Evolutionary conservation across 2,113 vertebrate genomes (phyloP).

Genomic region (Perca schrenkii): DNA sequence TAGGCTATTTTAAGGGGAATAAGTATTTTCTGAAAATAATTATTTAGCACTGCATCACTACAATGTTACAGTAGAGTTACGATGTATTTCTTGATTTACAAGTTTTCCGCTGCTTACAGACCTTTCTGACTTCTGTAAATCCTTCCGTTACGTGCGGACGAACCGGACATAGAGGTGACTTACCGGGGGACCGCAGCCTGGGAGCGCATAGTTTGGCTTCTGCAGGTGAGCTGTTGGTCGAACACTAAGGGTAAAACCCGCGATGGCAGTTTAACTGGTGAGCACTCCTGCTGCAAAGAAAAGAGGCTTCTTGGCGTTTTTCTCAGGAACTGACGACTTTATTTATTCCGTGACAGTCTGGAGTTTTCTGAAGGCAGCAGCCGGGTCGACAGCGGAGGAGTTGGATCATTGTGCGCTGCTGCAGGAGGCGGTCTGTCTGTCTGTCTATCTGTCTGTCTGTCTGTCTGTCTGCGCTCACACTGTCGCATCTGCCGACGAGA

Average conservation of each 20-base stretch:
- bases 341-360: constrained; percentile 23
- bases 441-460: neutral
- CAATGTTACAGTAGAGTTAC: neutral
- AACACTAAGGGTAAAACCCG: constrained; percentile 15
- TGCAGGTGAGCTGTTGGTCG: constrained; percentile 64
- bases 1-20: neutral
- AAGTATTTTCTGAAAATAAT: neutral
- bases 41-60: neutral
- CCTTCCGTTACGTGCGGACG: neutral
- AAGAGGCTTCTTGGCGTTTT: neutral
- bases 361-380: constrained; percentile 28
- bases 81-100: neutral
- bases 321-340: constrained; percentile 37
- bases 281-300: neutral
- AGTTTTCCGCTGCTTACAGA: neutral
- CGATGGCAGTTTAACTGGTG: neutral
- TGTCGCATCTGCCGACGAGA: constrained; percentile 43
- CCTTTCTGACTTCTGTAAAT: neutral
- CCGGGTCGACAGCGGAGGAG: constrained; percentile 20
- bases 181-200: constrained; percentile 63
- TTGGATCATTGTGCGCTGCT: constrained; percentile 61
- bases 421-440: constrained; percentile 33
- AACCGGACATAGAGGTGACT: constrained; percentile 24
- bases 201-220: constrained; percentile 60
- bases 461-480: constrained; percentile 9